phyloP scores from a whole-genome alignment of 2,888 invertebrate species.

The Dioctria rufipes region DNA sequence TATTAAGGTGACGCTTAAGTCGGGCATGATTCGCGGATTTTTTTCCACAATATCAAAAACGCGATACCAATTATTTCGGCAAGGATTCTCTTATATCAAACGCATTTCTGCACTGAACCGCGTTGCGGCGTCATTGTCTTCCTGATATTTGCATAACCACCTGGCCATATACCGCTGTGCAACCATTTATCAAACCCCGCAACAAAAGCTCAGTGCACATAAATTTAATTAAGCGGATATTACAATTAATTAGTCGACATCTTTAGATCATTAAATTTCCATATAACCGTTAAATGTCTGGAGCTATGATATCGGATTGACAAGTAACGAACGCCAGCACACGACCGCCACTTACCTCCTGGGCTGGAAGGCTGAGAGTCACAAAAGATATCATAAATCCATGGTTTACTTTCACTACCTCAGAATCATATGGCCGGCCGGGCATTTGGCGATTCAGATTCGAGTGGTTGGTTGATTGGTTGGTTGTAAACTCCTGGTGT shows the following conservation, averaged over 20 bases:
- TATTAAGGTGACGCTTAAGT: background rate
- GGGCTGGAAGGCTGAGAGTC: constrained; percentile 49
- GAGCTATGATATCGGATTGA: constrained; percentile 53
- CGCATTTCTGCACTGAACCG: background rate
- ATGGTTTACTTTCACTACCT: constrained; percentile 44
- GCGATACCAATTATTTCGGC: background rate
- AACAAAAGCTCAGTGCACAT: constrained; percentile 45
- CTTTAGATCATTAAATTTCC: constrained; percentile 56
- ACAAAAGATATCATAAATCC: constrained; percentile 53
- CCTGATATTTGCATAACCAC: constrained; percentile 35
- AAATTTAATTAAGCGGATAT: constrained; percentile 56
- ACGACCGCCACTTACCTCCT: constrained; percentile 45
- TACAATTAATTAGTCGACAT: constrained; percentile 57
- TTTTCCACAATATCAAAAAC: background rate
- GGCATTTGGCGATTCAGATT: background rate
- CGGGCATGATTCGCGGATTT: background rate
- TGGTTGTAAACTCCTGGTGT: background rate
- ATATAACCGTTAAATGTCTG: constrained; percentile 52
- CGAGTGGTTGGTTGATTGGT: background rate
- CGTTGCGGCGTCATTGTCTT: constrained; percentile 27
- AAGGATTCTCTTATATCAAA: background rate
- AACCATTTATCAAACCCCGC: constrained; percentile 44
- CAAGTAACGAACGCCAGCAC: constrained; percentile 54
- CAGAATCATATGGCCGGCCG: constrained; percentile 28
- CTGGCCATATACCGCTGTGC: constrained; percentile 1